phyloP scores from a whole-genome alignment of 1,140 invertebrate species.

The Drusus annulatus region DNA sequence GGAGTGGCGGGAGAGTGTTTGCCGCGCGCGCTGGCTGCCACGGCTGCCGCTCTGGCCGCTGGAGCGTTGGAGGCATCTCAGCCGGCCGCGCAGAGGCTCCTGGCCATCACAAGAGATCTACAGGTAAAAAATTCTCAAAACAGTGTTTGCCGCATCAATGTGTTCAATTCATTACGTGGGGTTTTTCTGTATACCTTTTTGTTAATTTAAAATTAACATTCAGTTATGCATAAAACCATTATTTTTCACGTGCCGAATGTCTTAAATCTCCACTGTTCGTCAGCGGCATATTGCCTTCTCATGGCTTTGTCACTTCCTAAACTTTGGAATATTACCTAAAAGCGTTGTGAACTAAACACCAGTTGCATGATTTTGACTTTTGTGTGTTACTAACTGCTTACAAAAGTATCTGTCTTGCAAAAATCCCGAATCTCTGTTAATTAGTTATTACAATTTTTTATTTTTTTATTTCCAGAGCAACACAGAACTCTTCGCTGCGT shows the following conservation, averaged over 20 bases:
- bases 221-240: too few species aligned
- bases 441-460: slow-evolving; percentile 29
- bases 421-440: too few species aligned
- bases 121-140: slow-evolving; percentile 73
- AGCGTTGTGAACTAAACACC: slow-evolving; percentile 4
- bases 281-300: slow-evolving; percentile 15
- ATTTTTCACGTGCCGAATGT: too few species aligned
- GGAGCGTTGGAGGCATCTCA: slow-evolving; percentile 84
- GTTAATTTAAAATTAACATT: too few species aligned
- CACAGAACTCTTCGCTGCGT: slow-evolving; percentile 87
- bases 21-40: slow-evolving; percentile 88
- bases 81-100: slow-evolving; percentile 76
- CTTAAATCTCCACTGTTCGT: slow-evolving; percentile 16
- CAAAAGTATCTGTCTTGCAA: neutral
- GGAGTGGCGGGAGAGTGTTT: slow-evolving; percentile 91
- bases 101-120: slow-evolving; percentile 84
- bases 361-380: slow-evolving; percentile 12
- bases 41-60: slow-evolving; percentile 89
- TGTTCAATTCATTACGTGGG: too few species aligned
- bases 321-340: slow-evolving; percentile 29
- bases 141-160: too few species aligned
- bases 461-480: slow-evolving; percentile 70
- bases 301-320: slow-evolving; percentile 41
- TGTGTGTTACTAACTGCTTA: slow-evolving; percentile 30
- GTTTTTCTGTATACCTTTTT: too few species aligned